Percentiles rank a stretch among this genome's conserved stretches.
phyloP scores from a whole-genome alignment of 1,140 invertebrate genomes.

The Delia radicum region DNA sequence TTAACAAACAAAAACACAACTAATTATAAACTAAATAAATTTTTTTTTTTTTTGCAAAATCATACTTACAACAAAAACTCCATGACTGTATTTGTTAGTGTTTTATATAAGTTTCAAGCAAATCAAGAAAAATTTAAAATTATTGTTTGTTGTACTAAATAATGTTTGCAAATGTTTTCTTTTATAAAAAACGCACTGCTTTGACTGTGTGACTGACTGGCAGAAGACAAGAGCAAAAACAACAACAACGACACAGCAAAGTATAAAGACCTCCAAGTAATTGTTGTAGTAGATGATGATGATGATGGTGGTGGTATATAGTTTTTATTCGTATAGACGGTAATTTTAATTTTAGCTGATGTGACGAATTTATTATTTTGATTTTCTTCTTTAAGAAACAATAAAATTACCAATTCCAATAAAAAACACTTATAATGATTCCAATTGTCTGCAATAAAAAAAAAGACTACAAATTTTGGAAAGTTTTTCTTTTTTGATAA shows the following conservation, averaged over 20 bases:
- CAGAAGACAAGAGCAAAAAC: not conserved
- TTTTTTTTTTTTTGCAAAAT: not conserved
- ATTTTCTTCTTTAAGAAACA: not conserved
- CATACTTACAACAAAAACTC: conserved; percentile 54
- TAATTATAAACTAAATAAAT: not conserved
- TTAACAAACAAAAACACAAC: not conserved
- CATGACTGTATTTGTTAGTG: conserved; percentile 33
- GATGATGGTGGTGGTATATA: not conserved
- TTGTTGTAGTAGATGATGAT: not conserved
- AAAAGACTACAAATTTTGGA: not conserved
- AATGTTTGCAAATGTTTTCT: not conserved
- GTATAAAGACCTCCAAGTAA: not conserved
- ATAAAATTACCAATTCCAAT: not conserved
- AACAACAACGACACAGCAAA: too few species aligned
- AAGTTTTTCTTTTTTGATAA: not conserved
- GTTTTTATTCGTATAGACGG: too few species aligned
- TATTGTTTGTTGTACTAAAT: not conserved
- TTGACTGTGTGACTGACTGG: not conserved
- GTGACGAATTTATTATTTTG: not conserved
- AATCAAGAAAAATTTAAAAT: not conserved
- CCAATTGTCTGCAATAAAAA: not conserved
- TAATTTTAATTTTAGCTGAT: conserved; percentile 12
- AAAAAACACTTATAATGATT: too few species aligned
- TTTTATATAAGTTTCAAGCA: not conserved
- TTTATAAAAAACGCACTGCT: not conserved